Conservation (phyloP, 2,888 invertebrate genomes). For the Nasonia oneida region DNA sequence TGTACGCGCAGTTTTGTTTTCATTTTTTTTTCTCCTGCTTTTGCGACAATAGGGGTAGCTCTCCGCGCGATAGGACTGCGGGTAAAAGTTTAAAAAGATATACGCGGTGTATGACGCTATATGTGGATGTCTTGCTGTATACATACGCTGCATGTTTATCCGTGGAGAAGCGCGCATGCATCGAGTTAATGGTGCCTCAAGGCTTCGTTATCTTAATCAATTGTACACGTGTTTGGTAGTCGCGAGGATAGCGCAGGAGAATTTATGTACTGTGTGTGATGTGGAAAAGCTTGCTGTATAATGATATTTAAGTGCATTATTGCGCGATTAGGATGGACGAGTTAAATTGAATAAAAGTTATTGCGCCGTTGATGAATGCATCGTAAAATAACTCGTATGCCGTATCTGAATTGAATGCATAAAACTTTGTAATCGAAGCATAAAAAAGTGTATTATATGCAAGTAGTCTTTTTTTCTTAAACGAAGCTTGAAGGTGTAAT, state of each 20-base stretch:
- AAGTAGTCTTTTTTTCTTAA: too few species aligned
- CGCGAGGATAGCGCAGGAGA: too few species aligned
- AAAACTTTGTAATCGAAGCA: neutral
- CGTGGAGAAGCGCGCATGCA: neutral
- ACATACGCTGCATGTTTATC: neutral
- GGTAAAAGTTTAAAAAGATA: neutral
- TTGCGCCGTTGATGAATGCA: neutral
- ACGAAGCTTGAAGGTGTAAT: neutral
- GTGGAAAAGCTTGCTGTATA: neutral
- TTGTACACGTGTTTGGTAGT: neutral
- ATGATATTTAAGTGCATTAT: neutral
- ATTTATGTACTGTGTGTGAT: neutral
- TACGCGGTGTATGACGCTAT: neutral
- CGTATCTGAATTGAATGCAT: neutral
- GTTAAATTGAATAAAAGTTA: conserved; percentile 5
- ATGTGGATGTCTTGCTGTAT: neutral
- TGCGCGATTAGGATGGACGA: neutral
- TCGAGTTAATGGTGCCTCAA: neutral
- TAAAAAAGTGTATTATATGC: neutral
- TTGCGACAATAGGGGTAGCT: neutral
- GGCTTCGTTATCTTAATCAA: neutral
- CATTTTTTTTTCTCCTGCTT: neutral
- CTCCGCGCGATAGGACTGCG: neutral
- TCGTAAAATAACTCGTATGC: neutral
- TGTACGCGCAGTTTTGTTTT: neutral